Base-by-base conservation (phyloP, 2,113 vertebrate genomes). In the Pollachius pollachius region DNA sequence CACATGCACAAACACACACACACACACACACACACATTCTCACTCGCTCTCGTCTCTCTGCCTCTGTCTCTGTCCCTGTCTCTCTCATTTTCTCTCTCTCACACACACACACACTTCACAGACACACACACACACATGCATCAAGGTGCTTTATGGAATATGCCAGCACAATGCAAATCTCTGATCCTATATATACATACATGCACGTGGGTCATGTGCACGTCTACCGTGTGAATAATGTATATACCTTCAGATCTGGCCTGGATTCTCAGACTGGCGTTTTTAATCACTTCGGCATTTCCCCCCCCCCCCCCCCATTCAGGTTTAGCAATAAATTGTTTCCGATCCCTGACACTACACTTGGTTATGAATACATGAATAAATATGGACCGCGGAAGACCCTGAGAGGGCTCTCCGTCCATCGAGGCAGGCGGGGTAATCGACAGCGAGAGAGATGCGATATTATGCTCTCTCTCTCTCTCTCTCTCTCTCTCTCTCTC, bases 331-430 rank as follows among this genome's bases (percentile, higher is more conserved):
- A 83, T 82, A 83, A 88, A 87, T 87, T 82, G 82, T 88, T 80
- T 82, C 76, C 72, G 82, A 88, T 84, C 75, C 80, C 69, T 72
- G 83, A 86, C 83, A 88, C 73, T 66, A 68, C 64, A 84, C 77
- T 75, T 17, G 71, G 71, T 83, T 80, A 84, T 86, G 84, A 84
- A 89, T 88, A 84, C 82, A 85, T 87, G 83, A 84, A 88, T 85
- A 84, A 67, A 78, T 68, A 78, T 69, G 54, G 30, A 54, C 69
- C 68, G 30, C 37, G 1, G 4, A 75, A 72, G 75, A 82, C 76
- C 78, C 69, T 16, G 79, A 74, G 77, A 79, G 72, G 74, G 6
- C 37, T 9, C 37, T 41, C 37, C 37, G 54, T 66, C 77, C 77
- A 70, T 74, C 64, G 74, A 48, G 76, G 76, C 83, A 75, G 74